Evolutionary conservation across 2,888 invertebrate species (phyloP), one percentile per base, ranked within the genome.

Genomic region (Myathropa florea): DNA sequence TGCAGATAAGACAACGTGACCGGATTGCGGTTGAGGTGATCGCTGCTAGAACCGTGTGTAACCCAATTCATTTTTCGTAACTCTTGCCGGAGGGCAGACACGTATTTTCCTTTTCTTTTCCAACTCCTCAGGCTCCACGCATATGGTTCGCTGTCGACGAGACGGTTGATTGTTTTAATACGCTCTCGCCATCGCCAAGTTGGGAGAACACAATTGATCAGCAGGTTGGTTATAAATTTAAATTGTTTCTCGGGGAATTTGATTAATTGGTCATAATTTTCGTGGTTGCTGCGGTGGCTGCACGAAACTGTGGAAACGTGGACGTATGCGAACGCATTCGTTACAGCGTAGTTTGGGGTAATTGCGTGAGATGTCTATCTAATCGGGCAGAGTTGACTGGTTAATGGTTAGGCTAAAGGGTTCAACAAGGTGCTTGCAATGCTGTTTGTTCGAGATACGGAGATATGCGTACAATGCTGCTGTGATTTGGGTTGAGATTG

Each of bases 21-120:
- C 65, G 83, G 70, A 83, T 83, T 83, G 83, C 79, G 77, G 83
- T 83, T 86, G 83, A 79, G 67, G 71, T 86, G 79, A 86, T 83
- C 75, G 30, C 60, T 83, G 26, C 53, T 75, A 82, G 72, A 71
- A 86, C 46, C 68, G 65, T 55, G 24, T 78, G 70, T 67, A 86
- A 78, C 78, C 86, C 78, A 86, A 86, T 75, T 86, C 78, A 75
- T 59, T 78, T 64, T 46, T 67, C 18, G 73, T 71, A 70, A 79
- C 24, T 46, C 23, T 28, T 33, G 78, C 78, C 30, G 28, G 57
- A 67, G 78, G 86, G 67, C 61, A 71, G 55, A 33, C 67, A 59
- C 75, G 78, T 71, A 12, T 36, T 72, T 59, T 70, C 55, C 28
- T 23, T 57, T 18, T 18, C 59, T 10, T 60, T 39, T 59, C 28